Percentiles rank a stretch among this genome's conserved stretches.
Conservation (phyloP, 2,113 vertebrate species). For the Carettochelys insculpta region DNA sequence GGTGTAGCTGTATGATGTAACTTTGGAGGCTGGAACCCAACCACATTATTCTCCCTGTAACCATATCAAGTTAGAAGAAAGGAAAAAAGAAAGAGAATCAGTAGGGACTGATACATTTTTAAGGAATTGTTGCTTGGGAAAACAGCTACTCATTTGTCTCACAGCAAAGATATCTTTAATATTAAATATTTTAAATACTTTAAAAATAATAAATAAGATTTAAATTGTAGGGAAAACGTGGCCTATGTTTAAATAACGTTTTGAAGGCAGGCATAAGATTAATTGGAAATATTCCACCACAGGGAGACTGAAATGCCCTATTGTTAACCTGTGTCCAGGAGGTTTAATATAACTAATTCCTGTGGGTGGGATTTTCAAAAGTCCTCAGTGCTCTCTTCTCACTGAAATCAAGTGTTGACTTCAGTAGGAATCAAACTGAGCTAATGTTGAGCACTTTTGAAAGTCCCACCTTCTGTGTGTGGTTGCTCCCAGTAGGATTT, state of each 20-base stretch:
- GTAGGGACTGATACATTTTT: constrained; percentile 11
- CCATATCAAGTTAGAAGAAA: not conserved
- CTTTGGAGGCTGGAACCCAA: not conserved
- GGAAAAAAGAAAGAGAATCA: not conserved
- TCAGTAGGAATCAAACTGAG: constrained; percentile 19
- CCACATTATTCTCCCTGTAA: constrained; percentile 14
- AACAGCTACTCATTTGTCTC: no score
- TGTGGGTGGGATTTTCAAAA: constrained; percentile 63
- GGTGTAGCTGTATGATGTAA: not conserved
- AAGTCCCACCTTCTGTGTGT: constrained; percentile 22
- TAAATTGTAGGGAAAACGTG: not conserved
- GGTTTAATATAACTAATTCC: constrained; percentile 48
- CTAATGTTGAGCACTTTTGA: not conserved
- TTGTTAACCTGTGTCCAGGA: constrained; percentile 44
- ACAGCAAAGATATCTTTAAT: no score
- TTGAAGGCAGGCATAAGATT: constrained; percentile 50
- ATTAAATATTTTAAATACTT: not conserved
- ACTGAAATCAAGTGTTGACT: constrained; percentile 61
- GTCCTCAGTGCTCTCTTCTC: constrained; percentile 35
- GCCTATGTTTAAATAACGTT: not conserved
- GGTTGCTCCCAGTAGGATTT: not conserved
- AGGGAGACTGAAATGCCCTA: constrained; percentile 37
- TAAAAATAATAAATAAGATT: not conserved
- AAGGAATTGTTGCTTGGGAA: no score
- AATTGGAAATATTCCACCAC: constrained; percentile 23